These are phyloP conservation scores for Tineola bisselliella DNA, from an alignment of 2,888 invertebrate species.

Conservation along the genomic window DNA sequence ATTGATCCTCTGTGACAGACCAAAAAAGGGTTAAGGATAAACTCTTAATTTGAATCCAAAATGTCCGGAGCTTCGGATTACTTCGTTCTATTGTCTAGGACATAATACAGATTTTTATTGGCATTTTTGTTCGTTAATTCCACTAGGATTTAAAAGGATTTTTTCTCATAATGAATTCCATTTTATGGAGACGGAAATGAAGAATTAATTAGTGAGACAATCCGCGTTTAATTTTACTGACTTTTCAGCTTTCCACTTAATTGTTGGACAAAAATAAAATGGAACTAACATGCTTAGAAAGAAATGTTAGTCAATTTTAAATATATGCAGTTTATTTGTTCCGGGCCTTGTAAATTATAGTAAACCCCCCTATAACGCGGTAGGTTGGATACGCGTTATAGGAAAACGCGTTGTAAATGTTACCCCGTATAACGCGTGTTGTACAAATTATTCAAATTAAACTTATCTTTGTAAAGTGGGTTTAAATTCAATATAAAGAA, in stretches of 20 bases:
- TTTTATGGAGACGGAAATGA: background rate
- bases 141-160: background rate
- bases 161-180: background rate
- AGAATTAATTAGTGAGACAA: conserved; percentile 1
- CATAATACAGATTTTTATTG: conserved; percentile 22
- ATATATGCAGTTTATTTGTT: too few species aligned
- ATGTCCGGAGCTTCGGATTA: conserved; percentile 45
- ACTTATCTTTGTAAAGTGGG: too few species aligned
- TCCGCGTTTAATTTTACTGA: background rate
- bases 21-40: conserved; percentile 38
- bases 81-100: conserved; percentile 17
- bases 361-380: too few species aligned
- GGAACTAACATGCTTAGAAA: too few species aligned
- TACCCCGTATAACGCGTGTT: too few species aligned
- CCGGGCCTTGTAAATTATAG: too few species aligned
- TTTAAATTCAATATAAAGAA: too few species aligned
- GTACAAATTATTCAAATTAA: too few species aligned
- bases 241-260: background rate
- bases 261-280: background rate
- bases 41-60: conserved; percentile 59
- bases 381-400: too few species aligned
- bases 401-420: too few species aligned
- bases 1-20: background rate
- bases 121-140: conserved; percentile 14
- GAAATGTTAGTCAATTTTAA: too few species aligned